Base-by-base conservation (phyloP, 2,888 invertebrate species). In the Ommatoiulus sabulosus region DNA sequence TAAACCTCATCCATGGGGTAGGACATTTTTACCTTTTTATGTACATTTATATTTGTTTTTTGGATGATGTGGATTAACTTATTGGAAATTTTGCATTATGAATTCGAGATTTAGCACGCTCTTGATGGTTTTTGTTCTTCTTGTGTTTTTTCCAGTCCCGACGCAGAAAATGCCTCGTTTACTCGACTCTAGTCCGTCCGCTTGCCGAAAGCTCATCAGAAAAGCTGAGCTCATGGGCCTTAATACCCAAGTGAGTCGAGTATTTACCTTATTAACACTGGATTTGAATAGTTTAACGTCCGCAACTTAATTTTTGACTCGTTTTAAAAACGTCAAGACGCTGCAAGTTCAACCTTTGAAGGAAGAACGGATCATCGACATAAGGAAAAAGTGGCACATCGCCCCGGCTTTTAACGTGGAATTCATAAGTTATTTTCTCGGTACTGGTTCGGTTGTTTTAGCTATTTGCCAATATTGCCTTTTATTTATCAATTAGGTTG, bases 81-180 rank as follows among this genome's bases (percentile, higher is more conserved):
- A n/a, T n/a, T n/a, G n/a, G n/a, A n/a, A n/a, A n/a, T n/a, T n/a
- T n/a, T n/a, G n/a, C n/a, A n/a, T 35, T 35, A 35, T 35, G 35
- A 35, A 35, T 35, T 35, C 35, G 35, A 80, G 17, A 87, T 35
- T 44, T 10, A 88, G 46, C 89, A 35, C 46, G 35, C 35, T 35
- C 35, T 35, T 35, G 35, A 35, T 88, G 85, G 10, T 86, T 48
- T 87, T 10, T 48, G 24, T 89, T 48, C 88, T 88, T 35, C 35
- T 35, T 2, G 35, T 35, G 35, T 35, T 86, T 88, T 92, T 93
- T 57, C 91, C 90, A 97, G 97, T 97, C 84, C 98, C 98, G 0
- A 97, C 97, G 0, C 97, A 98, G 92, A 98, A 98, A 93, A 97
- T 98, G 96, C 97, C 98, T 0, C 94, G 98, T 7, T 94, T 97